Evolutionary conservation across 2,797 vertebrate species (phyloP).

Genomic region (Manis javanica): DNA sequence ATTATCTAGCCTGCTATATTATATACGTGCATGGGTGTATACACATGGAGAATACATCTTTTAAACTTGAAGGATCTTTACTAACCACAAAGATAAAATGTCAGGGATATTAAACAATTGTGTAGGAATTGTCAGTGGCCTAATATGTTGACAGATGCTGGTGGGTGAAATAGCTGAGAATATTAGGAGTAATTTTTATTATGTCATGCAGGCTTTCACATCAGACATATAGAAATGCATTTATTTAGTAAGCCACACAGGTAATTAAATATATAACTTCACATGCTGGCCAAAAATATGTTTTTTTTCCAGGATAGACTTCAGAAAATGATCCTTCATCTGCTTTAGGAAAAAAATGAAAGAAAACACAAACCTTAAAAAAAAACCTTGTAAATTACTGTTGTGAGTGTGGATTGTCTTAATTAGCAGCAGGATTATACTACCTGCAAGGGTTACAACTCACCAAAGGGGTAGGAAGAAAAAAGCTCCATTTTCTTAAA

Average conservation of each 20-base stretch:
- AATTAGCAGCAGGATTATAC: background rate
- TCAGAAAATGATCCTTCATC: background rate
- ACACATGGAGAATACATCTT: background rate
- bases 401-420: background rate
- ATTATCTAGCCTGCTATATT: background rate
- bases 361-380: constrained; percentile 18
- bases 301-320: background rate
- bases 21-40: background rate
- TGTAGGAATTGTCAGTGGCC: background rate
- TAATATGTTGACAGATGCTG: background rate
- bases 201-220: background rate
- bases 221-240: background rate
- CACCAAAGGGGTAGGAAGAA: background rate
- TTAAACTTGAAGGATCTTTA: background rate
- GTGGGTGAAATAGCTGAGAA: background rate
- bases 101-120: background rate
- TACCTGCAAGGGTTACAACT: background rate
- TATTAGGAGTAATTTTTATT: constrained; percentile 24
- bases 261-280: background rate
- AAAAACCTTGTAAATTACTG: background rate
- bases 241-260: background rate
- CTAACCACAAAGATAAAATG: background rate
- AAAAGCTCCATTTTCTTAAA: background rate
- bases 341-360: constrained; percentile 20
- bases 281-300: background rate